Evolutionary conservation across 2,888 invertebrate genomes (phyloP).

Genomic region (Chaetogeoica ovagalla): DNA sequence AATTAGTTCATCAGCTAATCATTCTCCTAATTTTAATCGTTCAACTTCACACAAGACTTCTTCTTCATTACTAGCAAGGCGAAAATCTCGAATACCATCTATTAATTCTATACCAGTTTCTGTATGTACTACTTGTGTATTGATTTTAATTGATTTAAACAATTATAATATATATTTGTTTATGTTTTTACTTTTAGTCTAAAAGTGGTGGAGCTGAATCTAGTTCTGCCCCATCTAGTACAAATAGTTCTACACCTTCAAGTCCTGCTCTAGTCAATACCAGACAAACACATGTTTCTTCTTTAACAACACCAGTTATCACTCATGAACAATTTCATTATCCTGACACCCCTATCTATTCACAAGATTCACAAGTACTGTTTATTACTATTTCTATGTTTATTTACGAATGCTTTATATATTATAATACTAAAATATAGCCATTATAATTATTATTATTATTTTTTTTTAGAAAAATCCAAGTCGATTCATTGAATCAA

Average conservation of each 20-base stretch:
- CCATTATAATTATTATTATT: conserved; percentile 54
- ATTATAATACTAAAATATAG: neutral
- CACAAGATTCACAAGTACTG: conserved; percentile 41
- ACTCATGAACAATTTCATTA: conserved; percentile 53
- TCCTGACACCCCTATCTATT: conserved; percentile 36
- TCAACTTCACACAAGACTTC: conserved; percentile 45
- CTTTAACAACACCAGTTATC: conserved; percentile 41
- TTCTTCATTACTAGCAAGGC: conserved; percentile 43
- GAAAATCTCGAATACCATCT: conserved; percentile 42
- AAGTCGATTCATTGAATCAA: conserved; percentile 69
- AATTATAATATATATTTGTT: neutral
- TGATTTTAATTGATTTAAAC: neutral
- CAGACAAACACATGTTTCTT: conserved; percentile 48
- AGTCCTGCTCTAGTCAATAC: conserved; percentile 72
- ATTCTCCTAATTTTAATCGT: conserved; percentile 45
- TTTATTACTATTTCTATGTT: neutral
- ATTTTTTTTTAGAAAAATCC: conserved; percentile 67
- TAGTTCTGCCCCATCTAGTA: conserved; percentile 92
- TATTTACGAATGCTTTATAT: neutral
- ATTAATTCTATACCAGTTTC: conserved; percentile 47
- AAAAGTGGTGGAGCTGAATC: conserved; percentile 74
- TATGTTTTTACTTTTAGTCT: conserved; percentile 23
- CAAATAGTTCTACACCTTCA: conserved; percentile 92
- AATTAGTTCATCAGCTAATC: conserved; percentile 30
- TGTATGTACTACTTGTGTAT: conserved; percentile 10